These are phyloP conservation scores for Brachyalestes nurse DNA, from an alignment of 2,797 vertebrate genomes.

Conservation along the genomic window DNA sequence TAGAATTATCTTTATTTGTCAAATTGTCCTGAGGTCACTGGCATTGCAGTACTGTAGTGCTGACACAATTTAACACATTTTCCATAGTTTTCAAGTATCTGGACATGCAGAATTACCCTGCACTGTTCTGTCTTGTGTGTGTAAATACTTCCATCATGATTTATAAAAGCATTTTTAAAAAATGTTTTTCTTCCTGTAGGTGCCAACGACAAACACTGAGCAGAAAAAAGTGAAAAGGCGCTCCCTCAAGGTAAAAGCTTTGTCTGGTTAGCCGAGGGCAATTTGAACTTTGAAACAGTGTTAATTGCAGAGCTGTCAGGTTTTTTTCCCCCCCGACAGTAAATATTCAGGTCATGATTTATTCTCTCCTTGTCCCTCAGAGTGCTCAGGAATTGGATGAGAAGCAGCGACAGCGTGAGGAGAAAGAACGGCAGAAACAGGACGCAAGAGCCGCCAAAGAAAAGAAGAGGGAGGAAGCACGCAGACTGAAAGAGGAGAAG, in stretches of 20 bases:
- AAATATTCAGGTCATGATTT: too few species aligned
- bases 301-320: neutral
- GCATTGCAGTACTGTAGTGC: neutral
- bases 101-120: neutral
- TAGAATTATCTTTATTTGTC: too few species aligned
- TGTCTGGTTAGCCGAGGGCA: neutral
- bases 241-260: slow-evolving; percentile 74
- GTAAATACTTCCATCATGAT: neutral
- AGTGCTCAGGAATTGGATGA: slow-evolving; percentile 76
- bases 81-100: neutral
- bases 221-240: slow-evolving; percentile 72
- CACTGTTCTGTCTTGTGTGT: neutral
- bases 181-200: slow-evolving; percentile 58
- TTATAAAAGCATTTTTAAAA: neutral
- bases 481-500: slow-evolving; percentile 85
- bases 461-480: slow-evolving; percentile 87
- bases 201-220: slow-evolving; percentile 68
- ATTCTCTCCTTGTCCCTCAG: slow-evolving; percentile 50
- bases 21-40: neutral
- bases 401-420: slow-evolving; percentile 77
- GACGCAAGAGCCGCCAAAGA: slow-evolving; percentile 86
- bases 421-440: slow-evolving; percentile 86
- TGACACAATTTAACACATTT: too few species aligned
- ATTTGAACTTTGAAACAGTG: neutral
- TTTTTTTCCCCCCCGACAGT: neutral